Base-by-base conservation (phyloP, 1,140 invertebrate species). In the Scaptomyza hsui region DNA sequence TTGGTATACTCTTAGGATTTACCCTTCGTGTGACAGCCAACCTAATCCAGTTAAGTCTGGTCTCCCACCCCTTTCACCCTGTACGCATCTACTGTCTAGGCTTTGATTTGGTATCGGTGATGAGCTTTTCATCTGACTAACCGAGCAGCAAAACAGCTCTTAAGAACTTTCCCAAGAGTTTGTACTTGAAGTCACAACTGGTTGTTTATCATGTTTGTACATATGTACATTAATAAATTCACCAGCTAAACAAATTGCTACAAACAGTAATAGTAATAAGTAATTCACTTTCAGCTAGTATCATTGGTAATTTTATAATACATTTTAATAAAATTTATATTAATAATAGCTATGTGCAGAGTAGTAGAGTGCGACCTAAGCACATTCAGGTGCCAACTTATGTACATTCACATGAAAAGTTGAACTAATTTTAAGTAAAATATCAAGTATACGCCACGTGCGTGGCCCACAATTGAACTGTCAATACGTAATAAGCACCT, bases 21-120 rank as follows among this genome's bases (percentile, higher is more conserved):
- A 12, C 7, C 9, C 21, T 15, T 42, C 44, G 42, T 49, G 24
- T 72, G 63, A 68, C 56, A 68, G 63, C 16, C 32, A 42, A 44
- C 42, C 42, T 72, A 61, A 72, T 63, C 56, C 55, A 68, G 70
- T 72, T 68, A 55, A 72, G 63, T 44, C 56, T 19, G 63, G 42
- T 29, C 24, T 48, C 26, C 61, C 16, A n/a, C 12, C 32, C 32
- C 1, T 1, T 32, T 32, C 9, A 32, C 29, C 29, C 29, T 10
- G 24, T 5, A 24, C 15, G 49, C 15, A 16, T 5, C 42, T 45
- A 10, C 39, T 13, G 16, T 15, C 47, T 51, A 37, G 49, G 15
- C 29, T 24, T 41, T 41, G 35, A 41, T 53, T 41, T 53, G 51
- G n/a, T 15, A 19, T 19, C 24, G 12, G 32, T 44, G 18, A 44